A percentile compares a stretch with the other conserved stretches of the same genome.
Evolutionary conservation across 2,113 vertebrate genomes (phyloP).

Genomic region (Panthera leo): DNA sequence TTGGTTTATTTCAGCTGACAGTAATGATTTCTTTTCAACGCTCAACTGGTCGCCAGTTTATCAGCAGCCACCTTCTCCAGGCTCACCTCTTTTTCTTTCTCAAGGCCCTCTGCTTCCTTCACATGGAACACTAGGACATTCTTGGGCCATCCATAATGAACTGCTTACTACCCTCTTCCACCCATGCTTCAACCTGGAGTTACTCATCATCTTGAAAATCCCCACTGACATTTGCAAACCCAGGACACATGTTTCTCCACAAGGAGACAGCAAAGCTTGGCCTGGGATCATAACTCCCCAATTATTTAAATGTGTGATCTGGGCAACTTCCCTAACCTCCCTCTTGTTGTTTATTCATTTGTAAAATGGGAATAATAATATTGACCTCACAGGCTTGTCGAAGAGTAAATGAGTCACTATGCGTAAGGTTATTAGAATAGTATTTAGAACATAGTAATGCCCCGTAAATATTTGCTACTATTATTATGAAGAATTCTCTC

Average conservation of each 20-base stretch:
- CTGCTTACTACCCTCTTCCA: not conserved
- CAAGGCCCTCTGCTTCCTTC: not conserved
- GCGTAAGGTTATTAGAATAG: not conserved
- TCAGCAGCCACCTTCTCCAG: not conserved
- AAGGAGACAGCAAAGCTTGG: not conserved
- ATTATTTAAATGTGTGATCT: not conserved
- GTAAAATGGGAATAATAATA: not conserved
- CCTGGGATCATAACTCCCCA: not conserved
- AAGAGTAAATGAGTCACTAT: not conserved
- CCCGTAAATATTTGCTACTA: not conserved
- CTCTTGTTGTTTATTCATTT: not conserved
- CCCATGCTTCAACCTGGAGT: not conserved
- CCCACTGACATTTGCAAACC: not conserved
- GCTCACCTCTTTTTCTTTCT: not conserved
- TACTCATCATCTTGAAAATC: not conserved
- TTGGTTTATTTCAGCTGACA: not conserved
- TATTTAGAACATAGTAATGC: not conserved
- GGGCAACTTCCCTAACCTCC: not conserved
- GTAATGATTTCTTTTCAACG: not conserved
- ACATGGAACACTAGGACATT: not conserved
- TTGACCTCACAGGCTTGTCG: not conserved
- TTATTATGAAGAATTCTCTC: not conserved
- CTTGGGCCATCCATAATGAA: not conserved
- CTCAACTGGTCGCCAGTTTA: not conserved
- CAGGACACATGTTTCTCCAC: not conserved